Conservation (phyloP, 2,888 invertebrate genomes). For the Lagria hirta region DNA sequence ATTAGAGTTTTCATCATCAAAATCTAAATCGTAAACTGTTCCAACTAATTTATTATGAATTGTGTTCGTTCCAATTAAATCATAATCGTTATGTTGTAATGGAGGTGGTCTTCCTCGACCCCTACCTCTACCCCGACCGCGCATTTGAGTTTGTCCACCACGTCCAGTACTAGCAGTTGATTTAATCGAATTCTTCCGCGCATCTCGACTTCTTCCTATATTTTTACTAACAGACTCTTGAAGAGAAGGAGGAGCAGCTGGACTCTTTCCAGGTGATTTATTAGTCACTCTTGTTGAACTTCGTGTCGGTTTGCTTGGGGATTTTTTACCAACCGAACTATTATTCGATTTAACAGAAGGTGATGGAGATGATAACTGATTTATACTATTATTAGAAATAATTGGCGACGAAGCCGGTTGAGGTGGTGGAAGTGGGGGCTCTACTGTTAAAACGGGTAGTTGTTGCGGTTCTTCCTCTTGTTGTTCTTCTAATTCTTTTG, state of each 20-base stretch:
- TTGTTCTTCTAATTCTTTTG: conserved; percentile 42
- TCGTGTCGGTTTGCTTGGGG: conserved; percentile 61
- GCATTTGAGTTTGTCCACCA: conserved; percentile 47
- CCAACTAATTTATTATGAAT: conserved; percentile 81
- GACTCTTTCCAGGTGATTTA: conserved; percentile 55
- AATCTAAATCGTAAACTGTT: conserved; percentile 84
- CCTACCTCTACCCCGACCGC: conserved; percentile 50
- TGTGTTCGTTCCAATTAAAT: conserved; percentile 64
- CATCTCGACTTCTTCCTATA: conserved; percentile 38
- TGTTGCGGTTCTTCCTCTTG: conserved; percentile 30
- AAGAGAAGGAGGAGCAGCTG: conserved; percentile 56
- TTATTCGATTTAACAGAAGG: conserved; percentile 50
- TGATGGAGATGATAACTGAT: conserved; percentile 50
- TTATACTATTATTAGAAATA: conserved; percentile 43
- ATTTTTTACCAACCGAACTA: conserved; percentile 58
- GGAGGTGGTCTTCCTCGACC: conserved; percentile 49
- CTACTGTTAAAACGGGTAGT: conserved; percentile 22
- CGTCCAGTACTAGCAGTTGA: conserved; percentile 43
- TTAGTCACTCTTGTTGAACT: conserved; percentile 66
- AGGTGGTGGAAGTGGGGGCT: conserved; percentile 24
- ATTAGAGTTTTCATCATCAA: conserved; percentile 78
- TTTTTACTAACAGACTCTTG: conserved; percentile 40
- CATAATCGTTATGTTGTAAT: conserved; percentile 44
- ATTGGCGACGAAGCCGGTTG: conserved; percentile 36
- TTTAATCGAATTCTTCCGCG: conserved; percentile 40